Evolutionary conservation across 2,888 invertebrate genomes (phyloP).

Genomic region (Pandemis corylana): DNA sequence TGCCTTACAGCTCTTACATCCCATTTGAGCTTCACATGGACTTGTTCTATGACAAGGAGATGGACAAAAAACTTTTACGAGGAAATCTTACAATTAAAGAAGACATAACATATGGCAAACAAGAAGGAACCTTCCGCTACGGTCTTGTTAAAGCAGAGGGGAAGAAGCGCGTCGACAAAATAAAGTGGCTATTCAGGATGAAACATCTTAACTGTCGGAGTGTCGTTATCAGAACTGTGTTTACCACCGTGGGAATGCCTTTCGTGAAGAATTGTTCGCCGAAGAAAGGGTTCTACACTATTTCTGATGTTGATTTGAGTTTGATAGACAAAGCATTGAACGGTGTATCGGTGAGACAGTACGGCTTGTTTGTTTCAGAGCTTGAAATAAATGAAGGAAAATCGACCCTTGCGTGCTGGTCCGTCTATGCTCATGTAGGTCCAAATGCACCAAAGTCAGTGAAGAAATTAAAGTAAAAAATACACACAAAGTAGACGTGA

Average conservation of each 20-base stretch:
- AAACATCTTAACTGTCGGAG: neutral
- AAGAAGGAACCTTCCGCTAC: neutral
- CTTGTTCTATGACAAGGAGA: neutral
- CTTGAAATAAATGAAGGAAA: neutral
- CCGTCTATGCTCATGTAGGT: neutral
- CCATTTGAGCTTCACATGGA: neutral
- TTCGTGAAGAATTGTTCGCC: neutral
- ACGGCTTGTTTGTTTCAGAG: neutral
- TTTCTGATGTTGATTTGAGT: neutral
- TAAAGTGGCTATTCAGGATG: neutral
- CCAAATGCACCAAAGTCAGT: neutral
- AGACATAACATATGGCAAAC: neutral
- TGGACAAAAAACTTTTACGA: neutral
- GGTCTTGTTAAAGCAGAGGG: neutral
- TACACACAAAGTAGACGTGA: too few species aligned
- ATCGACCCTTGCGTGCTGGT: neutral
- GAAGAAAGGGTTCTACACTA: neutral
- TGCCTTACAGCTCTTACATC: too few species aligned
- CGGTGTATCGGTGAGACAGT: neutral
- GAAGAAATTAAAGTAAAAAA: neutral
- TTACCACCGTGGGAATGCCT: neutral
- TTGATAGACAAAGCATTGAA: neutral
- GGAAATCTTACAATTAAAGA: neutral
- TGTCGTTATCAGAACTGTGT: neutral
- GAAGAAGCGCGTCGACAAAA: neutral